Evolutionary conservation across 2,113 vertebrate genomes (phyloP).

Genomic region (Shinisaurus crocodilurus): DNA sequence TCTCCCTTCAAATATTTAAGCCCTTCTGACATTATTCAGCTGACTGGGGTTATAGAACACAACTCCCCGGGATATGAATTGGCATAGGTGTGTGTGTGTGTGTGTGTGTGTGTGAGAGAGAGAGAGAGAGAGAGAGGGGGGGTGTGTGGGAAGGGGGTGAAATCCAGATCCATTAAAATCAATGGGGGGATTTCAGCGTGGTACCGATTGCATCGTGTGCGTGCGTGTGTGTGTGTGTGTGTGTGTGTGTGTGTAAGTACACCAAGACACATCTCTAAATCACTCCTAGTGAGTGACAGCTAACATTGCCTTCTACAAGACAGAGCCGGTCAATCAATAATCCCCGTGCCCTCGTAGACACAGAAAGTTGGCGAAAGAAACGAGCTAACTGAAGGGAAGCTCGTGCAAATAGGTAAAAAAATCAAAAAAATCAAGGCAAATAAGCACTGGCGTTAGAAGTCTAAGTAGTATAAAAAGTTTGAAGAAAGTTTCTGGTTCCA

Average conservation of each 20-base stretch:
- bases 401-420: conserved; percentile 24
- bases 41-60: not conserved
- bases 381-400: not conserved
- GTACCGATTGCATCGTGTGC: not conserved
- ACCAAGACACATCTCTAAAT: conserved; percentile 14
- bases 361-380: conserved; percentile 23
- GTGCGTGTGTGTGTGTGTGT: not conserved
- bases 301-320: conserved; percentile 16
- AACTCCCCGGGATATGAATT: conserved; percentile 28
- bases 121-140: not conserved
- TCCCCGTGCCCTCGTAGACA: not conserved
- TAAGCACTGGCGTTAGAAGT: not conserved
- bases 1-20: conserved; percentile 57
- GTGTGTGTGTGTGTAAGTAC: conserved; percentile 5
- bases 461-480: conserved; percentile 31
- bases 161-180: not conserved
- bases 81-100: conserved; percentile 42
- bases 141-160: not conserved
- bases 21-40: conserved; percentile 29
- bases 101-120: conserved; percentile 9
- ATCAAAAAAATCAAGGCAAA: not conserved
- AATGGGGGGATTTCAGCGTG: not conserved
- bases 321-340: conserved; percentile 22
- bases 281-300: conserved; percentile 23
- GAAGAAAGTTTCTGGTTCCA: conserved; percentile 25